Base-by-base conservation (phyloP, 2,797 vertebrate genomes). In the Anguilla marmorata region DNA sequence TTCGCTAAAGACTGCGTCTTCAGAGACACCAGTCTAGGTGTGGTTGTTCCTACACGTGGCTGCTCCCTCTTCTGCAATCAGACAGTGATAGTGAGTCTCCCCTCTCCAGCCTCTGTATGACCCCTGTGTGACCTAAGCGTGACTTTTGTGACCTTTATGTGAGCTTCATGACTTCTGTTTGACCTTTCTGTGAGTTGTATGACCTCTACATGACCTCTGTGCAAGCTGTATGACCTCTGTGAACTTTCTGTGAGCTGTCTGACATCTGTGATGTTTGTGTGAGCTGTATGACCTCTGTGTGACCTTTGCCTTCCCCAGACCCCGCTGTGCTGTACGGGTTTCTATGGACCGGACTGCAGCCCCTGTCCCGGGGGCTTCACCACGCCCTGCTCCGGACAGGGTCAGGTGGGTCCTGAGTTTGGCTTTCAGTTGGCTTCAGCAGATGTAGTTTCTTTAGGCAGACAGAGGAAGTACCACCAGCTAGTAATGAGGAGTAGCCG, bases 261-360 rank as follows among this genome's bases (percentile, higher is more conserved):
- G 21, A 24, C 63, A 24, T 66, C 24, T 66, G 63, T 66, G 21
- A 66, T 24, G 3, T 27, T 66, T n/a, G 24, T 27, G 6, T n/a
- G 63, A 66, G n/a, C 60, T 66, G 60, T 6, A 8, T n/a, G 21
- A 24, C 60, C 60, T 66, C 21, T 66, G 60, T 66, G 1, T 66
- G 21, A 66, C 60, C 60, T 66, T 66, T 41, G n/a, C 80, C 90
- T 90, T 9, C 91, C 93, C 90, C 88, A 99, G 98, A 95, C 93
- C 37, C 94, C 94, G 0, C 94, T 92, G 0, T 99, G 98, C 88
- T 99, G 98, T 92, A 94, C 92, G 91, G 98, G 98, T 0, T 99
- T 99, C 94, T 98, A 96, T 0, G 97, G 98, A 48, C 93, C 95
- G 21, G 96, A 97, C 74, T 99, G 98, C 91, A 93, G 88, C 16